Conservation (phyloP, 2,113 vertebrate genomes). For the Pandion haliaetus region DNA sequence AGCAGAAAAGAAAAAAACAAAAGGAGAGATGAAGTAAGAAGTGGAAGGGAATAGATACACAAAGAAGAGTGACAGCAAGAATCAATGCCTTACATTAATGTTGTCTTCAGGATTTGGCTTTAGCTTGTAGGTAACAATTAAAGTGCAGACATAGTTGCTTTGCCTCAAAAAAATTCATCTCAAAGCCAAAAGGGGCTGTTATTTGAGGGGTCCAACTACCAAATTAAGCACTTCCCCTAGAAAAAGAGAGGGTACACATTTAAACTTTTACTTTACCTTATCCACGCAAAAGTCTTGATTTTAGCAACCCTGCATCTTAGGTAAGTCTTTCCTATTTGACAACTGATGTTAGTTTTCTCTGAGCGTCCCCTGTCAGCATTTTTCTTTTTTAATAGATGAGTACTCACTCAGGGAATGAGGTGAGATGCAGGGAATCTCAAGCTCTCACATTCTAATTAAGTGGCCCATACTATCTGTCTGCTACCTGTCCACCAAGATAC, state of each 20-base stretch:
- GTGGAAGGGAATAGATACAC: not conserved
- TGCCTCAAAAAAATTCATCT: not conserved
- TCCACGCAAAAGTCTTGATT: not conserved
- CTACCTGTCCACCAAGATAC: not conserved
- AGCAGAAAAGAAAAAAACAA: not conserved
- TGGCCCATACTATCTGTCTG: not conserved
- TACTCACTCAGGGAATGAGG: too few species aligned
- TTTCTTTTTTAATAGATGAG: too few species aligned
- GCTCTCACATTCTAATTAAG: not conserved
- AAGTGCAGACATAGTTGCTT: not conserved
- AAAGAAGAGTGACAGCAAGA: not conserved
- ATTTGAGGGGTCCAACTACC: not conserved
- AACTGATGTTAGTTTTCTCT: not conserved
- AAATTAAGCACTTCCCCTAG: not conserved
- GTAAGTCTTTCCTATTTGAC: not conserved
- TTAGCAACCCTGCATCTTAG: not conserved
- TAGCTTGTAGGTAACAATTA: not conserved
- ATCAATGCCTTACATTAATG: not conserved
- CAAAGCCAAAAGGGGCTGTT: not conserved
- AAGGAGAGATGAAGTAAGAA: not conserved
- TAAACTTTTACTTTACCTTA: not conserved
- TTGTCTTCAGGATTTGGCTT: not conserved
- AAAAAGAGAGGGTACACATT: not conserved
- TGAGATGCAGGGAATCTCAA: not conserved
- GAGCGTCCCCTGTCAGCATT: not conserved